Evolutionary conservation across 92 coral and sea anemone genomes (phyloP), one percentile per base, ranked within the genome.

Genomic region (Zoanthus sociatus): DNA sequence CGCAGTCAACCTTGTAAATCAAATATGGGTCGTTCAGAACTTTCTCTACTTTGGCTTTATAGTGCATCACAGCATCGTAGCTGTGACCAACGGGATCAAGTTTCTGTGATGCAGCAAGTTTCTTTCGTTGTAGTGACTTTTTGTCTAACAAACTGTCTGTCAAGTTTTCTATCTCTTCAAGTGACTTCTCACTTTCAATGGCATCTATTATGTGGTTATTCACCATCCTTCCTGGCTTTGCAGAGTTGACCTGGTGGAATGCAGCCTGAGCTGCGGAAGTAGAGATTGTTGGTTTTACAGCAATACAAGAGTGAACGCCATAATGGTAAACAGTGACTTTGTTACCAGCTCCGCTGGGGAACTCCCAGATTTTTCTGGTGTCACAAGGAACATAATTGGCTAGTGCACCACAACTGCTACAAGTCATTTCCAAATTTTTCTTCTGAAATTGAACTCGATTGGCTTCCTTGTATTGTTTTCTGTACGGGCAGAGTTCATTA

Each of bases 61-160:
- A 91, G 26, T 83, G 70, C 93, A 91, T 91, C 30, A 91, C 93
- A 87, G 93, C 93, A 76, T 91, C 91, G 67, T 91, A 91, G 78
- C 92, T 91, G 76, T 91, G 94, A 42, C 94, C 94, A 30, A 84
- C 87, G 48, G 92, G 94, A 64, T 91, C 84, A 58, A 91, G 91
- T 83, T 88, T 58, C 58, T 77, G 64, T 71, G 87, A 77, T 55
- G 84, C 91, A 5, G 81, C 73, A 53, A 33, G 67, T 61, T 61
- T 61, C 69, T 83, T 91, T 91, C 32, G 54, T 32, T n/a, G 79
- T 88, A 67, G 77, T 71, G n/a, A 76, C 47, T 54, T 69, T 76
- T 61, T 61, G 66, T 92, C 86, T 15, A 88, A 58, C 64, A 92
- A 75, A 75, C 92, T 86, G 77, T 92, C 92, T 55, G 92, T 83